phyloP scores from a whole-genome alignment of 2,888 invertebrate genomes.

The Trachelus stipa region DNA sequence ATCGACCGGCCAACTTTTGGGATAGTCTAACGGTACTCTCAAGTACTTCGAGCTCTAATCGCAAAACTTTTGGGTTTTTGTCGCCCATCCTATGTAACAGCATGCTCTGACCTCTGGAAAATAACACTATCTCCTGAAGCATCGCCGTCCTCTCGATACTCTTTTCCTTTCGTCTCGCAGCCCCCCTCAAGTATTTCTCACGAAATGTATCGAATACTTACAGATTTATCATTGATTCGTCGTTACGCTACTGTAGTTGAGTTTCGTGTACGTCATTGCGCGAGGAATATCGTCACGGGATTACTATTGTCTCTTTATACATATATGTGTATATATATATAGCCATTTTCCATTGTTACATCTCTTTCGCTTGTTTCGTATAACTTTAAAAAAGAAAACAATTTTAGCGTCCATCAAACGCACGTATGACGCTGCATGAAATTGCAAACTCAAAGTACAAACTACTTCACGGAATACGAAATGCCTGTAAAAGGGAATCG shows the following conservation, averaged over 20 bases:
- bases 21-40: slow-evolving; percentile 15
- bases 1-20: slow-evolving; percentile 30
- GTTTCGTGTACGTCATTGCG: background rate
- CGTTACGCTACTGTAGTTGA: background rate
- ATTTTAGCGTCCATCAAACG: background rate
- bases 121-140: background rate
- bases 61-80: slow-evolving; percentile 32
- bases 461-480: background rate
- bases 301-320: background rate
- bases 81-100: slow-evolving; percentile 9
- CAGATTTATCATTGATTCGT: background rate
- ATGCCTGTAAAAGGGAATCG: background rate
- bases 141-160: background rate
- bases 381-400: background rate
- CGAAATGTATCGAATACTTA: background rate
- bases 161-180: background rate
- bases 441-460: background rate
- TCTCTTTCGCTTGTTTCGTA: background rate
- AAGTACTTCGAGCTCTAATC: slow-evolving; percentile 25
- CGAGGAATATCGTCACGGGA: background rate
- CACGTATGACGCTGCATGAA: background rate
- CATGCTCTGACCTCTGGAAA: slow-evolving; percentile 11
- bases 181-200: background rate
- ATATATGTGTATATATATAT: background rate
- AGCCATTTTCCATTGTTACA: background rate